Evolutionary conservation across 2,797 vertebrate species (phyloP).

Genomic region (Myotis daubentonii): DNA sequence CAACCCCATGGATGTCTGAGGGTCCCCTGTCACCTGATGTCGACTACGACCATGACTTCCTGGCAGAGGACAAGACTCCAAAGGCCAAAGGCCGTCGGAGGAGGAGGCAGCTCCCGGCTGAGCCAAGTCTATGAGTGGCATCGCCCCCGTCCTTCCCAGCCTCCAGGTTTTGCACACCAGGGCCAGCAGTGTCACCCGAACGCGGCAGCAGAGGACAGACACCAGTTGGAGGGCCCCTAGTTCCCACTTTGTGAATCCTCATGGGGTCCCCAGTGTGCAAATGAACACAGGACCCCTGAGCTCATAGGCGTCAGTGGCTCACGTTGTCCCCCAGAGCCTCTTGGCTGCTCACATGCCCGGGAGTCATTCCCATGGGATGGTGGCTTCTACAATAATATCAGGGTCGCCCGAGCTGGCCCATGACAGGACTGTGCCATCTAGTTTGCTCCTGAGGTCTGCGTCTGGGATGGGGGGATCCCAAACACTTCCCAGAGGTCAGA

Average conservation of each 20-base stretch:
- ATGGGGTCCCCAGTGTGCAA: not conserved
- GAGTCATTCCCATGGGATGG: not conserved
- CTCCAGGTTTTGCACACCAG: not conserved
- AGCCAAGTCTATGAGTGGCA: not conserved
- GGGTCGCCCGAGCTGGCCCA: not conserved
- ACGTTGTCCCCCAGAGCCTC: not conserved
- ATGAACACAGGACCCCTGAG: no score
- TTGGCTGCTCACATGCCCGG: not conserved
- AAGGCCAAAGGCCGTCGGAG: not conserved
- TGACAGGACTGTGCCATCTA: accelerated
- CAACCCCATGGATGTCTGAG: not conserved
- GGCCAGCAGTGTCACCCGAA: not conserved
- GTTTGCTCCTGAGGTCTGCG: accelerated
- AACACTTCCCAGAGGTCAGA: not conserved
- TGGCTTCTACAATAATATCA: not conserved
- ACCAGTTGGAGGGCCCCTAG: accelerated
- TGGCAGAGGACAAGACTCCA: not conserved
- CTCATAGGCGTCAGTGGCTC: not conserved
- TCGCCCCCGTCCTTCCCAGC: not conserved
- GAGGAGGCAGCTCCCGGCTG: not conserved
- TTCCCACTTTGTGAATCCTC: not conserved
- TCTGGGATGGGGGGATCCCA: not conserved
- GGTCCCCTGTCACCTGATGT: accelerated
- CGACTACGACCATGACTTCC: accelerated
- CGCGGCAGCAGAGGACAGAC: not conserved